Evolutionary conservation across 2,113 vertebrate genomes (phyloP).

Genomic region (Solea solea): DNA sequence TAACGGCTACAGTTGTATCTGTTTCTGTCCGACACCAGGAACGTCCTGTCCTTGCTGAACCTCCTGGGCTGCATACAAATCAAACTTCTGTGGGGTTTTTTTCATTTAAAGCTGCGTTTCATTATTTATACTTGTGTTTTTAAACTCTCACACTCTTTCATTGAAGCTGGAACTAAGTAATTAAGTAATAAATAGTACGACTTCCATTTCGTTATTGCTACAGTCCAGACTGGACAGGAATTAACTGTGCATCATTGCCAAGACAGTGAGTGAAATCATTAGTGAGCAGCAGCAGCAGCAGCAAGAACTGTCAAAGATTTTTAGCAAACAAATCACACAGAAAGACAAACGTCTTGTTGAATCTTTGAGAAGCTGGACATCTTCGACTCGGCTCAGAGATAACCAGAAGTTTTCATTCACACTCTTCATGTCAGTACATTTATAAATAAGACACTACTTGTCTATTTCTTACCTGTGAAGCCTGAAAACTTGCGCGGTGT

Average conservation of each 20-base stretch:
- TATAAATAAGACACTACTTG: neutral
- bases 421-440: neutral
- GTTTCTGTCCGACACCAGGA: neutral
- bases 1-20: neutral
- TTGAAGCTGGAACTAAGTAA: neutral
- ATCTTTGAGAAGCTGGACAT: neutral
- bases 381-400: neutral
- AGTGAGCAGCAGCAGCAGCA: neutral
- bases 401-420: neutral
- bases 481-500: slow-evolving; percentile 96
- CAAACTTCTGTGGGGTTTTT: neutral
- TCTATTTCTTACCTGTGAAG: slow-evolving; percentile 86
- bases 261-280: neutral
- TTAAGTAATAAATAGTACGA: neutral
- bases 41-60: neutral
- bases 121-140: slow-evolving; percentile 1
- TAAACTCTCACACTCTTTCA: neutral
- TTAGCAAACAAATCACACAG: neutral
- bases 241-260: neutral
- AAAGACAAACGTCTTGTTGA: neutral
- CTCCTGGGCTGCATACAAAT: slow-evolving; percentile 5
- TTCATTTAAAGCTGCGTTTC: neutral
- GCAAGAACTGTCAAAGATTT: neutral
- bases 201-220: neutral
- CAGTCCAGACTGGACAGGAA: neutral